These are phyloP conservation scores for Andrena bicolor DNA, from an alignment of 2,888 invertebrate genomes.

Conservation along the genomic window DNA sequence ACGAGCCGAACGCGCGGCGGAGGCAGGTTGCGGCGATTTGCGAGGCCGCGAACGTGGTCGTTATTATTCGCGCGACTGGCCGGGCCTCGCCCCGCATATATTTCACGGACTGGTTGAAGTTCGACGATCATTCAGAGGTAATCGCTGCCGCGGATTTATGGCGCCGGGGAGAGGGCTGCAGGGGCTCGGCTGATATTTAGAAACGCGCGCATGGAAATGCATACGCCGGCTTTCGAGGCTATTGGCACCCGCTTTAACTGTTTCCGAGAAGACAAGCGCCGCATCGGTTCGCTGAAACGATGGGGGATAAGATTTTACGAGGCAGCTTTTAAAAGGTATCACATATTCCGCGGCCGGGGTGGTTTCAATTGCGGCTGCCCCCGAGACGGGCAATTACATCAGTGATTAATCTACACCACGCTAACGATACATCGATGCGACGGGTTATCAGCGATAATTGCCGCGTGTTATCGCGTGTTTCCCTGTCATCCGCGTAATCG, in stretches of 20 bases:
- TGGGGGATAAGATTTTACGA: not conserved
- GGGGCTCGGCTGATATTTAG: slow-evolving; percentile 16
- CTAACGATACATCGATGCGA: not conserved
- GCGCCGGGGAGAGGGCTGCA: not conserved
- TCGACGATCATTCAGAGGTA: slow-evolving; percentile 41
- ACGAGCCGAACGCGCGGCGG: slow-evolving; percentile 29
- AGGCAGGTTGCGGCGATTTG: slow-evolving; percentile 26
- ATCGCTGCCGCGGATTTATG: slow-evolving; percentile 43
- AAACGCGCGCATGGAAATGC: not conserved
- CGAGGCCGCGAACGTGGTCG: slow-evolving; percentile 26
- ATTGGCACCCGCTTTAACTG: not conserved
- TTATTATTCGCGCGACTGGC: slow-evolving; percentile 53
- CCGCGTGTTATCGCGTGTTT: slow-evolving; percentile 27
- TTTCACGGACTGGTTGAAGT: slow-evolving; percentile 23
- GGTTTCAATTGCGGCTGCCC: not conserved
- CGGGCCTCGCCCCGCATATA: slow-evolving; percentile 14
- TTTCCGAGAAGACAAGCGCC: slow-evolving; percentile 16
- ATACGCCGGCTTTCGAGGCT: not conserved
- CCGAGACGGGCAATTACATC: not conserved
- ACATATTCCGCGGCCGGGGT: not conserved
- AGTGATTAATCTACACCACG: not conserved
- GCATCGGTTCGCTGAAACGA: slow-evolving; percentile 2
- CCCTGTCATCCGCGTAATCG: slow-evolving; percentile 28
- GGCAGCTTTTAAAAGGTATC: not conserved
- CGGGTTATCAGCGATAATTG: slow-evolving; percentile 27